Evolutionary conservation across 1,140 invertebrate species (phyloP).

Genomic region (Caenorhabditis tropicalis): DNA sequence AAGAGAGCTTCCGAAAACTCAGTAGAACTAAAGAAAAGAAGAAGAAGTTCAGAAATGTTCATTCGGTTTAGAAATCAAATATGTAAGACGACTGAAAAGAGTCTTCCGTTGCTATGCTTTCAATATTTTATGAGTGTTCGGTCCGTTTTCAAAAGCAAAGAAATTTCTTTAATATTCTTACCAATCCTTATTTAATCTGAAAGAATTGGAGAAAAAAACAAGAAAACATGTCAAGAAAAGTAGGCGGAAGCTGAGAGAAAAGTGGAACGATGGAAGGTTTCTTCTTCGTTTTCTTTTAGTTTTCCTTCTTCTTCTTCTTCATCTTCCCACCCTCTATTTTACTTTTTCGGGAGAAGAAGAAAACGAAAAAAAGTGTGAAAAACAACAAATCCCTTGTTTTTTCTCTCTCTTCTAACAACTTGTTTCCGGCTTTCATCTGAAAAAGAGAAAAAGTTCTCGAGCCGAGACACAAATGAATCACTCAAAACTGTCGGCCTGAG

Average conservation of each 20-base stretch:
- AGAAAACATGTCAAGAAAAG: neutral
- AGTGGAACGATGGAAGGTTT: neutral
- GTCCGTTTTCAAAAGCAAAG: neutral
- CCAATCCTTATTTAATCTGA: neutral
- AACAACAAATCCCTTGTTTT: neutral
- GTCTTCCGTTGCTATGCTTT: neutral
- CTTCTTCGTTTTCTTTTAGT: neutral
- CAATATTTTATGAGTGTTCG: neutral
- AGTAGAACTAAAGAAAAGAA: no score
- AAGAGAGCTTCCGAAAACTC: no score
- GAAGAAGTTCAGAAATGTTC: no score
- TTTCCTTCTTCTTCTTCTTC: neutral
- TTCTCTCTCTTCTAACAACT: neutral
- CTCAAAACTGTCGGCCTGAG: no score
- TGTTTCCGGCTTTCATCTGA: neutral
- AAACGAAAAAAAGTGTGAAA: neutral
- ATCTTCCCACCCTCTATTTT: constrained; percentile 6
- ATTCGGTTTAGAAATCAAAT: no score
- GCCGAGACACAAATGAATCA: no score
- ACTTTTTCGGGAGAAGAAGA: constrained; percentile 3
- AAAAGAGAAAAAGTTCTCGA: neutral
- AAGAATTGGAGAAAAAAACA: neutral
- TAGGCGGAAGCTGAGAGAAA: constrained; percentile 7
- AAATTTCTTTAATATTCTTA: neutral
- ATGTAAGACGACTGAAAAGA: no score